Evolutionary conservation across 1,140 invertebrate species (phyloP).

Genomic region (Pemphigus obesinymphae): DNA sequence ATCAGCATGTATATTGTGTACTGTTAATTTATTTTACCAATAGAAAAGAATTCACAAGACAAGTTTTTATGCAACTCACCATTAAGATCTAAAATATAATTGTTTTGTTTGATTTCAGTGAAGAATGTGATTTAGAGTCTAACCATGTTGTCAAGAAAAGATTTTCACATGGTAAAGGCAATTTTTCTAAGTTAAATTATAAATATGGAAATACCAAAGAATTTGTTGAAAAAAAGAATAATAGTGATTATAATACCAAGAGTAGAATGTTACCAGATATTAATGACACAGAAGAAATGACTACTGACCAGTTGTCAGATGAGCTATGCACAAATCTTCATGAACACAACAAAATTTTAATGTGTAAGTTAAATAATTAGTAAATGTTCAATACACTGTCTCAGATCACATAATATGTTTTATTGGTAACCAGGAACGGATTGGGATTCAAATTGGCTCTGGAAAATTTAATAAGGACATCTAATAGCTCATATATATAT

Average conservation of each 20-base stretch:
- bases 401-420: no score
- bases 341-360: slow-evolving; percentile 21
- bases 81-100: no score
- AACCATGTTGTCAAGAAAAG: slow-evolving; percentile 13
- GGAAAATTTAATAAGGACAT: no score
- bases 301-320: not conserved
- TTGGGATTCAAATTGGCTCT: no score
- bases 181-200: not conserved
- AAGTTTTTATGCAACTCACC: no score
- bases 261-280: slow-evolving; percentile 6
- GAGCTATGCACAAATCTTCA: slow-evolving; percentile 12
- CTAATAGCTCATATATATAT: no score
- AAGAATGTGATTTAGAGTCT: not conserved
- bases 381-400: no score
- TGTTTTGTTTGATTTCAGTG: not conserved
- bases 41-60: no score
- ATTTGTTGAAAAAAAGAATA: not conserved
- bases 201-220: slow-evolving; percentile 7
- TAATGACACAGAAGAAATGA: not conserved
- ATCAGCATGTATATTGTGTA: no score
- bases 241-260: not conserved
- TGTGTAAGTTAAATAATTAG: no score
- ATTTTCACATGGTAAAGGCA: not conserved
- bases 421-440: no score
- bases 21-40: no score